These are phyloP conservation scores for Pristionchus arcanus DNA, from an alignment of 2,888 invertebrate genomes.

Conservation along the genomic window DNA sequence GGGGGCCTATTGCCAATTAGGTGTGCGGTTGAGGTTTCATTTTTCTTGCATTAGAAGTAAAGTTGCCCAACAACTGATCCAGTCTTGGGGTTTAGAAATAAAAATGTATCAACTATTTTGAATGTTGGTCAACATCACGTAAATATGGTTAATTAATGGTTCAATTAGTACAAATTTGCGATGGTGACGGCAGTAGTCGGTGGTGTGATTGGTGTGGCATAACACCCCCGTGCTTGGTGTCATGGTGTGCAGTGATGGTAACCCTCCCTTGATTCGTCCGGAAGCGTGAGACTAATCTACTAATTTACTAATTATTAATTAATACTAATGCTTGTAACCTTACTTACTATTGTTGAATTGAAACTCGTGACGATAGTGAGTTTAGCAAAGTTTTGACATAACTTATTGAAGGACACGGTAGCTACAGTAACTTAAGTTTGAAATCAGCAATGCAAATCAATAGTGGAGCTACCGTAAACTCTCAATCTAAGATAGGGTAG, in stretches of 20 bases:
- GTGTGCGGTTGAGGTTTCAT: no score
- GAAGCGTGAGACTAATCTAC: conserved; percentile 32
- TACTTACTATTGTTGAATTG: background rate
- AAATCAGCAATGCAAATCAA: no score
- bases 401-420: background rate
- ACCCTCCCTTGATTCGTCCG: background rate
- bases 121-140: no score
- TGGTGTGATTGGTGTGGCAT: conserved; percentile 32
- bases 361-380: background rate
- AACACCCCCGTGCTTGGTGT: no score
- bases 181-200: conserved; percentile 25
- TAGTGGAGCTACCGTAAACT: background rate
- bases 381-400: no score
- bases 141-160: no score
- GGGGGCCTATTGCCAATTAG: no score
- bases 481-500: background rate
- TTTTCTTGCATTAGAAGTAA: no score
- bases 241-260: conserved; percentile 39
- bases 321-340: background rate
- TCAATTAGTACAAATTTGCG: background rate
- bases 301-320: background rate
- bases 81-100: no score
- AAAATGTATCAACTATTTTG: no score
- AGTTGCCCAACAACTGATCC: no score
- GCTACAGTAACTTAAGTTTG: background rate